phyloP scores from a whole-genome alignment of 2,113 vertebrate species.

The Bubalus kerabau region DNA sequence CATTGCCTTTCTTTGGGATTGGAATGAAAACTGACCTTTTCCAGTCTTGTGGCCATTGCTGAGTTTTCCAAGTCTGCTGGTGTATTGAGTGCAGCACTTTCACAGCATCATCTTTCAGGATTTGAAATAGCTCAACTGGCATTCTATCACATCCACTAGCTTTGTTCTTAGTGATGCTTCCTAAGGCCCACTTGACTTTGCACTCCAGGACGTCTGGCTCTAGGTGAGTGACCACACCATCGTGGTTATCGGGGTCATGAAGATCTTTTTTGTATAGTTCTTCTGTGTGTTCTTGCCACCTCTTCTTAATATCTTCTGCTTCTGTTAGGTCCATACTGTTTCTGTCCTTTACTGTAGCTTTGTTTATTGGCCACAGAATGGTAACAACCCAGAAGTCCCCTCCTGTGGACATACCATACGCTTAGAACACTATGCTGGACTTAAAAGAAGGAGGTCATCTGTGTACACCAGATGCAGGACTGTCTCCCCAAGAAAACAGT shows the following conservation, averaged over 20 bases:
- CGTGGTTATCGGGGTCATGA: neutral
- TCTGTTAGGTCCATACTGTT: neutral
- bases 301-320: neutral
- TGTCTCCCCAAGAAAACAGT: neutral
- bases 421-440: neutral
- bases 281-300: neutral
- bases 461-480: neutral
- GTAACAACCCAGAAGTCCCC: neutral
- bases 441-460: neutral
- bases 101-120: neutral
- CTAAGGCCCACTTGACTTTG: rapidly evolving
- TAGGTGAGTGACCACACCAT: neutral
- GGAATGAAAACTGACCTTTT: neutral
- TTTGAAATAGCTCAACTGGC: neutral
- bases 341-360: neutral
- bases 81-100: neutral
- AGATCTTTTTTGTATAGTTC: neutral
- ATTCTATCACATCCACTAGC: neutral
- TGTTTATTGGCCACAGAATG: neutral
- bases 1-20: neutral
- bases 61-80: neutral
- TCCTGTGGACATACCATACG: neutral
- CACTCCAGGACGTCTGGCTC: neutral
- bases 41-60: neutral
- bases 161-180: neutral